Base-by-base conservation (phyloP, 2,113 vertebrate species). In the Atractosteus spatula region DNA sequence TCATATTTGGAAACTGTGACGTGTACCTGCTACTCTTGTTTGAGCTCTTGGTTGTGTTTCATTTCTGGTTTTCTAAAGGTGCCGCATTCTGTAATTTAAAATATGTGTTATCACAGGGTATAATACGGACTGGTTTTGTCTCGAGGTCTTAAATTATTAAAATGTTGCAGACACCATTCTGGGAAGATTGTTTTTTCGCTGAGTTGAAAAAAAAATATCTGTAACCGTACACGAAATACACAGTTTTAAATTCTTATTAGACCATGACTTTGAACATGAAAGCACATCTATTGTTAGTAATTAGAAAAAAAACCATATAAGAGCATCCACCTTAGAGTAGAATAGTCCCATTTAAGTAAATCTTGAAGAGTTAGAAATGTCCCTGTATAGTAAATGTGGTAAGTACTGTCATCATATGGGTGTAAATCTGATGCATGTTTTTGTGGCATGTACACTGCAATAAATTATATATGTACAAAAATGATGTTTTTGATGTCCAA, bases 361-460 rank as follows among this genome's bases (percentile, higher is more conserved):
- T 78, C 55, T 76, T 80, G 77, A 80, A 65, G 54, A 66, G 78
- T 51, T 68, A 41, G 62, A 63, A 63, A 81, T 70, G 71, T 88
- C 85, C 84, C 78, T 82, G 77, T 83, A 78, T 78, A 76, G 76
- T 79, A 76, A 65, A 78, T 78, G 82, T 83, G 79, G 69, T 81
- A 79, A 83, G 74, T 81, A 73, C 80, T 85, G 80, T 89, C 84
- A 77, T 81, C 70, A 73, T 78, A 64, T 77, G 68, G 77, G 79
- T 89, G 84, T 90, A 85, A 80, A 78, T 78, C 79, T 70, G 75
- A 81, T 96, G 97, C 97, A 98, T 98, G 97, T 96, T 86, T 86
- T 93, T 91, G 93, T 95, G 85, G 95, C 96, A 98, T 98, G 96
- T 97, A 94, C 91, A 91, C 92, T 94, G 93, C 93, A 98, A 97